A percentile compares a stretch with the other conserved stretches of the same genome.
These are phyloP conservation scores for Tineola bisselliella DNA, from an alignment of 2,888 invertebrate genomes.

Conservation along the genomic window DNA sequence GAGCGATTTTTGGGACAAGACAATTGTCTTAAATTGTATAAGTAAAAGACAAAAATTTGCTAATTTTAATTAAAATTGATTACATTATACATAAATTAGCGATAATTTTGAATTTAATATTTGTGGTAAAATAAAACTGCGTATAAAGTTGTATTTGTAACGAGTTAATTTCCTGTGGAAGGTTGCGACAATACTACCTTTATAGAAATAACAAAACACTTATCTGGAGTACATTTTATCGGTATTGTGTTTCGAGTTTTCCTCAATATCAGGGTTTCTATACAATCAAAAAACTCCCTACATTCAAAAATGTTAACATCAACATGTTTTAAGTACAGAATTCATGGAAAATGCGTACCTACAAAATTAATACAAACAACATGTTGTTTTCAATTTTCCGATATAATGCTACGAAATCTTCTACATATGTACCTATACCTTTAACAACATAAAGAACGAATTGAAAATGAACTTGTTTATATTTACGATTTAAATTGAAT, in stretches of 20 bases:
- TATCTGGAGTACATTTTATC: not conserved
- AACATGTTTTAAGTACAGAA: not conserved
- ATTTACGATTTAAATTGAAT: no score
- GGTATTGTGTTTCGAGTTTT: not conserved
- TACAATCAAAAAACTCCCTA: not conserved
- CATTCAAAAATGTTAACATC: not conserved
- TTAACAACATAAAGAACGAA: no score
- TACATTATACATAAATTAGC: no score
- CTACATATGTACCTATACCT: no score
- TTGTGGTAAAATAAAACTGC: not conserved
- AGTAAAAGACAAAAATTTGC: no score
- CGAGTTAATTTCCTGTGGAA: not conserved
- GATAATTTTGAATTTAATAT: not conserved
- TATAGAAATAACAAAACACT: not conserved
- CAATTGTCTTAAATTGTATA: no score
- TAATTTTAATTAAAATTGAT: no score
- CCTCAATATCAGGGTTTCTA: not conserved
- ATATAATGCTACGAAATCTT: not conserved
- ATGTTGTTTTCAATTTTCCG: not conserved
- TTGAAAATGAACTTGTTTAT: no score
- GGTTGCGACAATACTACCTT: not conserved
- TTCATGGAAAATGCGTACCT: not conserved
- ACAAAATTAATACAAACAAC: not conserved
- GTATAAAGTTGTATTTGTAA: not conserved
- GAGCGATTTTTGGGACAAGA: no score